A percentile compares a stretch with the other conserved stretches of the same genome.
Evolutionary conservation across 2,888 invertebrate species (phyloP).

Genomic region (Eilema sororculum): DNA sequence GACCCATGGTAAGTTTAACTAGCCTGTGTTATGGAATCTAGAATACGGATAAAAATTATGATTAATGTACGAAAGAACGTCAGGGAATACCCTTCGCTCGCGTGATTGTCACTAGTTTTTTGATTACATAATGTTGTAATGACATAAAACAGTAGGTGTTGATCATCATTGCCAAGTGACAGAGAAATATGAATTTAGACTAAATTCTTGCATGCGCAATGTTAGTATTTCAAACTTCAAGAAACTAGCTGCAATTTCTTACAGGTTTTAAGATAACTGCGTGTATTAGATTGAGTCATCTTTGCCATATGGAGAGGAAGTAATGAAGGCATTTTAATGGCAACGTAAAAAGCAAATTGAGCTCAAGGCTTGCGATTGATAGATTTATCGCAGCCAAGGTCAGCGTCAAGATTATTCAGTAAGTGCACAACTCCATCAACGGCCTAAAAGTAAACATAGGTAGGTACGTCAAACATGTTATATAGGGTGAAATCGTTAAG

Average conservation of each 20-base stretch:
- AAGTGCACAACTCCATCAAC: conserved; percentile 59
- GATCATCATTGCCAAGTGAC: conserved; percentile 56
- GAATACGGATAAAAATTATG: too few species aligned
- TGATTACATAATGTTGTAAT: conserved; percentile 40
- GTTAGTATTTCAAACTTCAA: conserved; percentile 10
- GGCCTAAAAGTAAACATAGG: conserved; percentile 55
- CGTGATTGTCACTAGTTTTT: conserved; percentile 11
- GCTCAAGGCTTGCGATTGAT: conserved; percentile 70
- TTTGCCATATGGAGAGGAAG: conserved; percentile 69
- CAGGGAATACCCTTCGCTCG: conserved; percentile 19
- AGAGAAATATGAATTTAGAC: conserved; percentile 48
- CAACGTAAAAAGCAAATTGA: conserved; percentile 64
- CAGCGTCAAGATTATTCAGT: conserved; percentile 55
- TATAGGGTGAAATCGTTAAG: too few species aligned
- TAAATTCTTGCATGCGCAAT: conserved; percentile 49
- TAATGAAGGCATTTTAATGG: conserved; percentile 73
- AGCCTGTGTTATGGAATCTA: too few species aligned
- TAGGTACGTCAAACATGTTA: conserved; percentile 47
- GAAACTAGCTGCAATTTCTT: neutral
- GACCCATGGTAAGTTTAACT: too few species aligned
- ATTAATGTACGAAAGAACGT: neutral
- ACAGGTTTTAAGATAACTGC: conserved; percentile 22
- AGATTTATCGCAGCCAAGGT: conserved; percentile 65
- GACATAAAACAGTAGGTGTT: conserved; percentile 49
- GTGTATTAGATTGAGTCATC: conserved; percentile 61